These are phyloP conservation scores for Cremastinae sp. DNA, from an alignment of 2,888 invertebrate species.

Conservation along the genomic window DNA sequence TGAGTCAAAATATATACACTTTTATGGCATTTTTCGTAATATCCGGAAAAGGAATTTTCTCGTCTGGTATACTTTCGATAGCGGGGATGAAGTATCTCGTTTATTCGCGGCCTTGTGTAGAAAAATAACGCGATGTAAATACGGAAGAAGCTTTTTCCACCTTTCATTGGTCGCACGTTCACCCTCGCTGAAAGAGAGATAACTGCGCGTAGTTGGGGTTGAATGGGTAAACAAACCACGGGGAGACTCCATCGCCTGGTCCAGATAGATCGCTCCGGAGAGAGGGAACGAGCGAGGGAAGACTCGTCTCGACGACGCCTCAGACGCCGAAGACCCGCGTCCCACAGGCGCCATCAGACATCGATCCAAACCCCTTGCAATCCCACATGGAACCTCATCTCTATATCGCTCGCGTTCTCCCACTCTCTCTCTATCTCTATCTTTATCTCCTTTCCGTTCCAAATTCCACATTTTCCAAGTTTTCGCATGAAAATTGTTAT, in stretches of 20 bases:
- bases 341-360: conserved; percentile 67
- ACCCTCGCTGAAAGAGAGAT: conserved; percentile 29
- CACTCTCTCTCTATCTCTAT: conserved; percentile 17
- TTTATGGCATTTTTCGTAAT: conserved; percentile 10
- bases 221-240: conserved; percentile 56
- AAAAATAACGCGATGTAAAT: conserved; percentile 8
- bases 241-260: conserved; percentile 36
- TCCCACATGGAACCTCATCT: conserved; percentile 48
- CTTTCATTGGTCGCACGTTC: conserved; percentile 7
- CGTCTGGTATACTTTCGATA: conserved; percentile 1
- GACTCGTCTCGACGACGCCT: conserved; percentile 60
- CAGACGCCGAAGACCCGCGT: conserved; percentile 63
- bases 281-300: conserved; percentile 43
- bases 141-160: conserved; percentile 2
- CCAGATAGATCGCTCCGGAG: conserved; percentile 21
- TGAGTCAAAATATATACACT: background rate
- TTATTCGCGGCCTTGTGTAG: conserved; percentile 11
- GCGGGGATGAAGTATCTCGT: background rate
- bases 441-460: conserved; percentile 19
- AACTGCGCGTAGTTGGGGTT: conserved; percentile 44
- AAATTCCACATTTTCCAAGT: no score
- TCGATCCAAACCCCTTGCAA: conserved; percentile 65
- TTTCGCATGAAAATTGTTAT: no score
- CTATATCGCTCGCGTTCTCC: conserved; percentile 18
- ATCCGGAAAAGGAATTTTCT: conserved; percentile 3